Evolutionary conservation across 2,113 vertebrate species (phyloP), one percentile per base, ranked within the genome.

Genomic region (Ascaphus truei): DNA sequence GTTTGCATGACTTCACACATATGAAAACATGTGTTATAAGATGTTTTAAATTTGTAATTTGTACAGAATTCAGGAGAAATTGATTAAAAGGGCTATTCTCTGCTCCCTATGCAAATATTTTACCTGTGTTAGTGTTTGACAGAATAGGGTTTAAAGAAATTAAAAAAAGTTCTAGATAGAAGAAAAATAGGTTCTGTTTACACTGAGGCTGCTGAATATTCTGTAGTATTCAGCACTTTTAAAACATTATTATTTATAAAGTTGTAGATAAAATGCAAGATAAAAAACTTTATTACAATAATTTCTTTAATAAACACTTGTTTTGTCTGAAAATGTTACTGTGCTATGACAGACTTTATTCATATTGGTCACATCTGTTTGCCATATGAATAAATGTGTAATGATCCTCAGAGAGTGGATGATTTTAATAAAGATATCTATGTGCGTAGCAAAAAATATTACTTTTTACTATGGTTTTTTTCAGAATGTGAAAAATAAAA

Each of bases 41-140:
- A 77, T 82, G 80, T 77, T 85, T 86, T 90, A 81, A 78, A 89
- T 90, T 91, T 88, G 83, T 92, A 89, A 86, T 82, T 88, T 90
- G 82, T 85, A 90, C 79, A 86, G 86, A 86, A 88, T 88, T 91
- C 89, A 92, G 90, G 89, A 91, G 83, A 85, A 66, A 81, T 72
- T 56, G 73, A 88, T 84, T 84, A 81, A 85, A 92, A 92, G 91
- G 91, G 91, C 91, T 92, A 92, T 89, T 88, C 83, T 81, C 85
- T 88, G 85, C 83, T 92, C 91, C 88, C 90, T 92, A 92, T 92
- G 90, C 90, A 91, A 92, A 87, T 89, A 86, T 86, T 88, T 91
- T 90, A 88, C 86, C 82, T 88, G 85, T 91, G 85, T 84, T 86
- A 83, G 83, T 89, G 84, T 88, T 85, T 85, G 80, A 87, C 81